Evolutionary conservation across 2,113 vertebrate genomes (phyloP), one percentile per base, ranked within the genome.

Genomic region (Malurus melanocephalus): DNA sequence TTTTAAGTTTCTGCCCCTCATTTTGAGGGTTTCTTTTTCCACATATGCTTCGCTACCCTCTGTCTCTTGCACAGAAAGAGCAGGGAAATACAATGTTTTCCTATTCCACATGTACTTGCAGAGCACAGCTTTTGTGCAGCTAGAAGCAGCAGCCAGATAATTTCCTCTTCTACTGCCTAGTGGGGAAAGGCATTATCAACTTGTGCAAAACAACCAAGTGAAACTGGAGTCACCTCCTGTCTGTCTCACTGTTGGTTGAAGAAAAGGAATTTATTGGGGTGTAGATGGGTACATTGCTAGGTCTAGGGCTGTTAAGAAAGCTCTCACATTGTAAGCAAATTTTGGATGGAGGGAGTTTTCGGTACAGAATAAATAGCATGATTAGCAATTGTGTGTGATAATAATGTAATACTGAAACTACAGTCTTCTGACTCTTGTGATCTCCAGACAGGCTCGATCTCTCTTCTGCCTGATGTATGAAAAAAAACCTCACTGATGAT

Each of bases 151-250:
- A 86, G 19, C 22, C 26, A 42, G 35, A 23, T 2, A 64, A 17
- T 56, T n/a, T 11, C 12, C 18, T 69, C 3, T 22, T 49, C 26
- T 59, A 2, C 12, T 22, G 35, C 27, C 15, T 0, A 16, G n/a
- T 15, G 7, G 11, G 24, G 15, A 45, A 81, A 85, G 27, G 8
- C 4, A 2, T 40, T 32, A 10, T 22, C 28, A 24, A 28, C 27
- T 13, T 57, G 22, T 38, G 15, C 51, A 53, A 53, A 18, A 13
- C 16, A 20, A 2, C 13, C 30, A 52, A 35, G 43, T 16, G 66
- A 22, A 51, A 24, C 14, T 59, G 40, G 20, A 67, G 18, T 59
- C 32, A 48, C 12, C 23, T 33, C 46, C 4, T 71, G 53, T 45
- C 26, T 10, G 10, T 53, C 45, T 13, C 33, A 38, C 24, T 48